These are phyloP conservation scores for Eupsittula cactorum DNA, from an alignment of 2,113 vertebrate genomes.

Conservation along the genomic window DNA sequence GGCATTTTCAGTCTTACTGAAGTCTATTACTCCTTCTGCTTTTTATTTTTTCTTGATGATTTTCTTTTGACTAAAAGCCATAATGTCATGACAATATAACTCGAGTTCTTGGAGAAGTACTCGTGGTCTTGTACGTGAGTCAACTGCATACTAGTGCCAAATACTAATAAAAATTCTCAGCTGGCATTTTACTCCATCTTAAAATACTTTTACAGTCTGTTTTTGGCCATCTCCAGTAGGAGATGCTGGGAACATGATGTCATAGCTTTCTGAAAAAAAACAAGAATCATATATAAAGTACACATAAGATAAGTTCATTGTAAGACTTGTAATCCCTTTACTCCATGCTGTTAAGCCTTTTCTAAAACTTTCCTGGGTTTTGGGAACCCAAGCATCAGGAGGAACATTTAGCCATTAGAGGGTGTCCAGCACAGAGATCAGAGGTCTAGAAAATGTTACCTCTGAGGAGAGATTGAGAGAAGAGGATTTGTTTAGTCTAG, in stretches of 20 bases:
- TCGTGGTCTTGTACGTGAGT: background rate
- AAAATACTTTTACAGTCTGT: conserved; percentile 44
- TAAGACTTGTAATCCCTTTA: conserved; percentile 3
- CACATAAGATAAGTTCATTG: background rate
- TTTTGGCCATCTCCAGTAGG: conserved; percentile 9
- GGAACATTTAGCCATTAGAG: background rate
- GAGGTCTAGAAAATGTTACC: conserved; percentile 31
- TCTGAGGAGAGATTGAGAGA: background rate
- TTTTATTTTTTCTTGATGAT: background rate
- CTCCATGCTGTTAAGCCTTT: background rate
- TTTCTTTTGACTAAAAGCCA: background rate
- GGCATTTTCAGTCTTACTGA: background rate
- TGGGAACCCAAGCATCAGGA: background rate
- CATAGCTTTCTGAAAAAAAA: background rate
- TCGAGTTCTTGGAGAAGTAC: background rate
- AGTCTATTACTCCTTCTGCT: background rate
- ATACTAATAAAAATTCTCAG: conserved; percentile 60
- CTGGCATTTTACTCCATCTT: conserved; percentile 35
- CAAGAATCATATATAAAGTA: background rate
- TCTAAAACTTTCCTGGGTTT: background rate
- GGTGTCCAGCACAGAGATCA: background rate
- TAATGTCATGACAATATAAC: background rate
- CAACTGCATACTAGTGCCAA: background rate
- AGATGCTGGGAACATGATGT: conserved; percentile 53
- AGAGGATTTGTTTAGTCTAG: conserved; percentile 56